These are phyloP conservation scores for Nannoperca australis DNA, from an alignment of 2,797 vertebrate species.

Conservation along the genomic window DNA sequence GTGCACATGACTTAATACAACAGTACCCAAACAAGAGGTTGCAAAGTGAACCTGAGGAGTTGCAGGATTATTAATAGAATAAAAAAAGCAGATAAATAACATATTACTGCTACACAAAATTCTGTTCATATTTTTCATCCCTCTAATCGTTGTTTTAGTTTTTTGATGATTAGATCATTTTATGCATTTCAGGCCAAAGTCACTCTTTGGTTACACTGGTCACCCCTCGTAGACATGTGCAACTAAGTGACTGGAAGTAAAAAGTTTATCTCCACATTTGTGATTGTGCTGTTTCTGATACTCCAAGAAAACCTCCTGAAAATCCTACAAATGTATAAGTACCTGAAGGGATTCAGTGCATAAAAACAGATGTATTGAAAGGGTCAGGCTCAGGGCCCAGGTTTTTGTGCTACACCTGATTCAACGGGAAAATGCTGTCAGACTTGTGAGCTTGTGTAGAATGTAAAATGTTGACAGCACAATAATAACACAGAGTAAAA, in stretches of 20 bases:
- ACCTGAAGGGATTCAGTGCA: not conserved
- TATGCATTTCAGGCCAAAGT: too few relatives aligned
- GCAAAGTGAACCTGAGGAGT: not conserved
- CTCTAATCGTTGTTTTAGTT: not conserved
- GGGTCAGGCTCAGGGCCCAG: not conserved
- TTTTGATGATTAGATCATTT: too few relatives aligned
- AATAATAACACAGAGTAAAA: not conserved
- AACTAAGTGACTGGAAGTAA: too few relatives aligned
- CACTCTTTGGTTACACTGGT: too few relatives aligned
- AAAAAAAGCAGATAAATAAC: not conserved
- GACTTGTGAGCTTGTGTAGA: not conserved
- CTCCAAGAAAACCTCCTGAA: not conserved
- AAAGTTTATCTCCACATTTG: not conserved
- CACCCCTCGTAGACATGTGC: too few relatives aligned
- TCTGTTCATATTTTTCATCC: too few relatives aligned
- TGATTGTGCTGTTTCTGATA: not conserved
- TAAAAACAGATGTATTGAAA: not conserved
- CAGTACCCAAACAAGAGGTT: not conserved
- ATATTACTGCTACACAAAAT: not conserved
- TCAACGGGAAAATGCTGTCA: not conserved
- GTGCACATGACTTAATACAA: constrained; percentile 6
- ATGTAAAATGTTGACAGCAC: not conserved
- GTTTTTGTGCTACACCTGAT: not conserved
- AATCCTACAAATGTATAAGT: not conserved
- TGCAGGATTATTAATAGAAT: not conserved